Conservation (phyloP, 2,797 vertebrate species). For the Gymnothorax reevesii region DNA sequence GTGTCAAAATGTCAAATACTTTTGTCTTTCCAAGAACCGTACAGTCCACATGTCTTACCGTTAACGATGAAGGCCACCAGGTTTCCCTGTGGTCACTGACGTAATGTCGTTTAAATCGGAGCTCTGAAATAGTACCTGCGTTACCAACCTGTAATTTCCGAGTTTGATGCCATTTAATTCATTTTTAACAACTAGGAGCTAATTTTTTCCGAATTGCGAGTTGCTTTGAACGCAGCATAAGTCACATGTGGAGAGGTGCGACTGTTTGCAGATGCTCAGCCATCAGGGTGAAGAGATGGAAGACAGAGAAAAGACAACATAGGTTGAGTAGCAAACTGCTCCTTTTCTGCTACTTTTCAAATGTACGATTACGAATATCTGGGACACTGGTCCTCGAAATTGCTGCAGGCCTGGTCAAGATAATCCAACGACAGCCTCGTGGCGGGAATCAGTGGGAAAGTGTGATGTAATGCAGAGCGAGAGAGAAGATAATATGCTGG, state of each 20-base stretch:
- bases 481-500: neutral
- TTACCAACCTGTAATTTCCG: too few species aligned
- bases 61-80: too few species aligned
- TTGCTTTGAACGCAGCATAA: too few species aligned
- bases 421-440: neutral
- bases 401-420: neutral
- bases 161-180: too few species aligned
- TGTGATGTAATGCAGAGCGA: neutral
- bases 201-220: too few species aligned
- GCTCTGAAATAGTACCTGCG: too few species aligned
- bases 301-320: neutral
- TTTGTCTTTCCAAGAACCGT: too few species aligned
- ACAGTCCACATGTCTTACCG: too few species aligned
- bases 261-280: slow-evolving; percentile 49
- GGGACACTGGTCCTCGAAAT: slow-evolving; percentile 21
- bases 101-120: too few species aligned
- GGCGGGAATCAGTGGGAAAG: neutral
- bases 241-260: neutral
- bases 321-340: neutral
- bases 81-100: too few species aligned
- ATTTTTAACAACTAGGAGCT: too few species aligned
- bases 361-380: slow-evolving; percentile 12
- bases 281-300: slow-evolving; percentile 29
- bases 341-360: neutral
- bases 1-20: too few species aligned